Evolutionary conservation across 2,113 vertebrate genomes (phyloP).

Genomic region (Hydropotes inermis): DNA sequence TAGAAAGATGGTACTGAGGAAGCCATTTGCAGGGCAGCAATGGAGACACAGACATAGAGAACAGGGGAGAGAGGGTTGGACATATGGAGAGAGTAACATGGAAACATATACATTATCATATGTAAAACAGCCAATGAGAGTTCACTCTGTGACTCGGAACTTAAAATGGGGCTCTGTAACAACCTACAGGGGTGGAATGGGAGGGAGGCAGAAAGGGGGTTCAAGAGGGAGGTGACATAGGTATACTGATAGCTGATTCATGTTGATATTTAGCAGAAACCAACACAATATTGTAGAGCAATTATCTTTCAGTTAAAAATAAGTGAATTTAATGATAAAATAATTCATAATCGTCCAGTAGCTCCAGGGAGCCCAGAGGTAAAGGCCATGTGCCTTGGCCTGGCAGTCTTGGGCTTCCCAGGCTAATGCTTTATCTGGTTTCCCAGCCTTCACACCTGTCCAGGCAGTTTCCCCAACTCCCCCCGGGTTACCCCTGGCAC

Average conservation of each 20-base stretch:
- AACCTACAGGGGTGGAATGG: not conserved
- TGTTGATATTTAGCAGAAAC: not conserved
- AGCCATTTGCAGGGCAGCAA: not conserved
- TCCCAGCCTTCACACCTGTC: not conserved
- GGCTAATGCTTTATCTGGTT: accelerated
- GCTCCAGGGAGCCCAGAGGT: not conserved
- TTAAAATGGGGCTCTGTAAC: not conserved
- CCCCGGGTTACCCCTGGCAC: too few relatives aligned
- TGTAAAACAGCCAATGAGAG: not conserved
- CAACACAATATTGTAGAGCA: not conserved
- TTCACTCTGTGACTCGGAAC: not conserved
- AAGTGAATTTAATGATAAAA: not conserved
- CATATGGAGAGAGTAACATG: not conserved
- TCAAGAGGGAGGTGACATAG: not conserved
- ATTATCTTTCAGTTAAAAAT: not conserved
- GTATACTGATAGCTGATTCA: not conserved
- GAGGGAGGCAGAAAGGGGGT: not conserved
- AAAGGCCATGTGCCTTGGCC: not conserved
- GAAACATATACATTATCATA: not conserved
- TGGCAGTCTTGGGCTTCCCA: not conserved
- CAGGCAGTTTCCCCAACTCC: not conserved
- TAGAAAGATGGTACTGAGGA: not conserved
- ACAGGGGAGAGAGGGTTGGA: not conserved
- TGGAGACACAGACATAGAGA: not conserved
- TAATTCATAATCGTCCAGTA: not conserved